A percentile compares a stretch with the other conserved stretches of the same genome.
Conservation (phyloP, 2,797 vertebrate genomes). For the Phoeniculus purpureus region DNA sequence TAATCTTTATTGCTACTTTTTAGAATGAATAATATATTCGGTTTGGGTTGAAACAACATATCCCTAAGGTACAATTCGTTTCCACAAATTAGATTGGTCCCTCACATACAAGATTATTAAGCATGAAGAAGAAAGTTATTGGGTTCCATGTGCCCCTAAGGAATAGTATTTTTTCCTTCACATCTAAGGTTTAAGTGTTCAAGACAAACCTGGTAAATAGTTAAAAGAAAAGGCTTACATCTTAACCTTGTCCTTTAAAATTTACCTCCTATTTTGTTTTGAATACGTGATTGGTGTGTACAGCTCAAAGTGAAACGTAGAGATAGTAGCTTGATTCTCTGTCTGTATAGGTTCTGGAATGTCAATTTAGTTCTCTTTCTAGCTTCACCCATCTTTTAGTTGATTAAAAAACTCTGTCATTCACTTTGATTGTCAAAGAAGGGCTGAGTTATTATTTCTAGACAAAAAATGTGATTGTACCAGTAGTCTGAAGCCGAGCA, state of each 20-base stretch:
- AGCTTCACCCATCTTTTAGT: background rate
- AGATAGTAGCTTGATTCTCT: background rate
- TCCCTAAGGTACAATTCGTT: conserved; percentile 75
- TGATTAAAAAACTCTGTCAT: conserved; percentile 25
- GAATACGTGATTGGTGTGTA: background rate
- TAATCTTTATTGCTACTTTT: conserved; percentile 80
- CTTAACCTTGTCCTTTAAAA: background rate
- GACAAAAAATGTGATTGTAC: background rate
- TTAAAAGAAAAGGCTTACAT: background rate
- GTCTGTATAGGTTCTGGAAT: background rate
- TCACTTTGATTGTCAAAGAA: background rate
- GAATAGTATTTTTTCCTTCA: conserved; percentile 21
- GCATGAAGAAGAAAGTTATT: conserved; percentile 74
- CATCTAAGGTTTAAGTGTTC: conserved; percentile 43
- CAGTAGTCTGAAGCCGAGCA: background rate
- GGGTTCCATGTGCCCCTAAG: conserved; percentile 60
- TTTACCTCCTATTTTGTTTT: background rate
- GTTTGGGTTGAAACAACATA: conserved; percentile 77
- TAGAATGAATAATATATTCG: conserved; percentile 76
- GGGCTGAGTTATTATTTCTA: conserved; percentile 3
- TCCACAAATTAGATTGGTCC: conserved; percentile 78
- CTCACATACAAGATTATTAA: conserved; percentile 77
- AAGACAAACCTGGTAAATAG: conserved; percentile 17
- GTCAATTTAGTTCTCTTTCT: background rate
- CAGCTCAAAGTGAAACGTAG: background rate